These are phyloP conservation scores for Platygyra sinensis DNA, from an alignment of 64 coral and sea anemone genomes.

Conservation along the genomic window DNA sequence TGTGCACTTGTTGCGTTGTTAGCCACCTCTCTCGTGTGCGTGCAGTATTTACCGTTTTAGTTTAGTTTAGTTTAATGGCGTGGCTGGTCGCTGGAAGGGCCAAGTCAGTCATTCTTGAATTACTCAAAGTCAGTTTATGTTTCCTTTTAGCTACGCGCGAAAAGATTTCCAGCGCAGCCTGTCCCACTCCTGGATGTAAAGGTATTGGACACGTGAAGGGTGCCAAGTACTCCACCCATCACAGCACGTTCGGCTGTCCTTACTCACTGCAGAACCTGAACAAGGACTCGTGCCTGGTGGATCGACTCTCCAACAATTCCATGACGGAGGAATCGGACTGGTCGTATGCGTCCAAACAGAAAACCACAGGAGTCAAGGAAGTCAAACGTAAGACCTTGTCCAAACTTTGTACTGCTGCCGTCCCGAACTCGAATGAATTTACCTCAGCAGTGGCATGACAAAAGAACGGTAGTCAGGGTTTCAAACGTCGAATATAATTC, in stretches of 20 bases:
- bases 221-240: conserved; percentile 95
- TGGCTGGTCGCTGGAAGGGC: not conserved
- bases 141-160: conserved; percentile 69
- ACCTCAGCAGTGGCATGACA: too few species aligned
- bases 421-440: too few species aligned
- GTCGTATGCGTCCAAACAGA: conserved; percentile 90
- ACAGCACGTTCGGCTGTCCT: conserved; percentile 97
- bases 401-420: not conserved
- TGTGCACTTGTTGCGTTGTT: too few species aligned
- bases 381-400: conserved; percentile 18
- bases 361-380: conserved; percentile 35
- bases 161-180: conserved; percentile 92
- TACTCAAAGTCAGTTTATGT: not conserved
- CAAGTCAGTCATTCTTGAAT: not conserved
- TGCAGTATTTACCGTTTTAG: too few species aligned
- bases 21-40: too few species aligned
- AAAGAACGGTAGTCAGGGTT: too few species aligned
- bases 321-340: conserved; percentile 99
- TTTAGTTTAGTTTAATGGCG: too few species aligned
- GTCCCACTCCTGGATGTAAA: conserved; percentile 94
- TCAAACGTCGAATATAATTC: too few species aligned
- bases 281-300: conserved; percentile 97
- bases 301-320: conserved; percentile 93
- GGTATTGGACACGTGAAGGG: conserved; percentile 99
- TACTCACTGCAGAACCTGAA: conserved; percentile 98